phyloP scores from a whole-genome alignment of 2,888 invertebrate species.

The Synergus laeviventris region DNA sequence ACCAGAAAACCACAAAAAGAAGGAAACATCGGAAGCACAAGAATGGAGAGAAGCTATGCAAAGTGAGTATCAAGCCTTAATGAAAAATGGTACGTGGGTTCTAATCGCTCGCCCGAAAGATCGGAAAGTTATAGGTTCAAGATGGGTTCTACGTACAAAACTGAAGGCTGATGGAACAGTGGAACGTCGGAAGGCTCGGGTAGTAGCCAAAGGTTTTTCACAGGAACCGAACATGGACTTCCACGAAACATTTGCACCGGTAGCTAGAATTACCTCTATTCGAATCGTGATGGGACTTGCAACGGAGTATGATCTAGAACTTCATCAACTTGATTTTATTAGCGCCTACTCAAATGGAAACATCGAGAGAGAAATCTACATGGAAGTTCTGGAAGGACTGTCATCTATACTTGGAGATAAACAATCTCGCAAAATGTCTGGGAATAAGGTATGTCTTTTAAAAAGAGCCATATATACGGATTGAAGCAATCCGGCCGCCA shows the following conservation, averaged over 20 bases:
- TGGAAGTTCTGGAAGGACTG: conserved; percentile 49
- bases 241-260: conserved; percentile 20
- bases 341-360: conserved; percentile 47
- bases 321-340: conserved; percentile 48
- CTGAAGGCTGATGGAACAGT: conserved; percentile 47
- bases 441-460: conserved; percentile 52
- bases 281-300: too few species aligned
- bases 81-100: conserved; percentile 56
- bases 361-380: conserved; percentile 48
- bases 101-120: conserved; percentile 53
- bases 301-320: conserved; percentile 3
- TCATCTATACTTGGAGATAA: conserved; percentile 42
- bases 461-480: conserved; percentile 57
- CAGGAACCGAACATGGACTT: conserved; percentile 59
- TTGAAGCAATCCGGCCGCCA: conserved; percentile 54
- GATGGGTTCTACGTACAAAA: conserved; percentile 53
- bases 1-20: background rate
- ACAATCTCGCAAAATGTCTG: conserved; percentile 15
- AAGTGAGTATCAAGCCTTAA: conserved; percentile 47
- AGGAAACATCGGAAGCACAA: conserved; percentile 37
- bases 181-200: conserved; percentile 54
- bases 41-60: conserved; percentile 54
- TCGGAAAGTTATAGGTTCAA: conserved; percentile 47
- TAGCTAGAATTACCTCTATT: too few species aligned
- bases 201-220: conserved; percentile 60